Conservation (phyloP, 2,797 vertebrate species). For the Natrix natrix region DNA sequence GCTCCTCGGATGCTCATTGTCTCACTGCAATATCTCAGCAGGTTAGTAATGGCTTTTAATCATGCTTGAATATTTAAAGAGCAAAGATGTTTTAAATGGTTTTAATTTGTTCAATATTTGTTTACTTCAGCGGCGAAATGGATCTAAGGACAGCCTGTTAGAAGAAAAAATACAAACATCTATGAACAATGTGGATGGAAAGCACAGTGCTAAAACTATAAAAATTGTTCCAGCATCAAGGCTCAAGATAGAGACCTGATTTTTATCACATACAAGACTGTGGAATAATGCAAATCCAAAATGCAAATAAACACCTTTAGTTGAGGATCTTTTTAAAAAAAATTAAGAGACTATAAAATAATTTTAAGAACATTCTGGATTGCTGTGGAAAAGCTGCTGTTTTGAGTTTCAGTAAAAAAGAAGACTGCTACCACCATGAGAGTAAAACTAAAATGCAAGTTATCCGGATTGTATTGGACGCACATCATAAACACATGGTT, state of each 20-base stretch:
- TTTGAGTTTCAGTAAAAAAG: conserved; percentile 13
- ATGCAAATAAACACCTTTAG: conserved; percentile 44
- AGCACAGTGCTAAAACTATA: conserved; percentile 72
- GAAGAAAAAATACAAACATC: conserved; percentile 69
- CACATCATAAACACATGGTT: conserved; percentile 23
- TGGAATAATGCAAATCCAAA: conserved; percentile 45
- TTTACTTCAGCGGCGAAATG: conserved; percentile 73
- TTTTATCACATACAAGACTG: conserved; percentile 7
- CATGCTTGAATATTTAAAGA: not conserved
- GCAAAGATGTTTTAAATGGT: not conserved
- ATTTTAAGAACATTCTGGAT: conserved; percentile 32
- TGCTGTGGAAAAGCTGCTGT: conserved; percentile 34
- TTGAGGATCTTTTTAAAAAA: not conserved
- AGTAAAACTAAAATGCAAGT: conserved; percentile 13
- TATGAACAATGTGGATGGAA: conserved; percentile 66
- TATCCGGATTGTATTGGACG: conserved; percentile 46
- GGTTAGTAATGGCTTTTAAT: conserved; percentile 64
- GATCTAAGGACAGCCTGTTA: conserved; percentile 80
- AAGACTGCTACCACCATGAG: not conserved
- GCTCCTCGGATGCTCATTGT: conserved; percentile 76
- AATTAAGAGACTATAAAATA: not conserved
- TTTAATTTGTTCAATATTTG: conserved; percentile 33
- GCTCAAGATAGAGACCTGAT: conserved; percentile 74
- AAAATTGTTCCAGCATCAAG: conserved; percentile 75
- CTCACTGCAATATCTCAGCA: conserved; percentile 69